Evolutionary conservation across 2,113 vertebrate genomes (phyloP), one percentile per base, ranked within the genome.

Genomic region (Gallinago undulata): DNA sequence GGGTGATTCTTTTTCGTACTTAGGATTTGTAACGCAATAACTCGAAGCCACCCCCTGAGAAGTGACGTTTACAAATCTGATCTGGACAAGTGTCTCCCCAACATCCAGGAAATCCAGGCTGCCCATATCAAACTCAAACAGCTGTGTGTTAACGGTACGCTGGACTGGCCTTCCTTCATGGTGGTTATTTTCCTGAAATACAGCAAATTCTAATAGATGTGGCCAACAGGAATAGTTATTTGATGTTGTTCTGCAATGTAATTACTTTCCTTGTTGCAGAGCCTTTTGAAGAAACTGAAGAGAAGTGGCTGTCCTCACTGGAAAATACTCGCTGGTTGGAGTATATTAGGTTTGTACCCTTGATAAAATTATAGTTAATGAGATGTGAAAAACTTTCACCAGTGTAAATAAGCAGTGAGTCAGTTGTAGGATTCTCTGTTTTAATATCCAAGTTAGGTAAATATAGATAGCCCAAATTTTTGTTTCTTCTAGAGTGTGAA

Each of bases 231-330:
- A 39, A 5, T 6, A 35, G 62, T n/a, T 39, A 11, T 4, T 47
- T 67, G 50, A 53, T 64, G 59, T 15, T 56, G 22, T 53, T 24
- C 35, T 67, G 74, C 43, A 83, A 3, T 72, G 23, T 69, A 31
- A 73, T 33, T 25, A 1, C 37, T 87, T n/a, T 96, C 31, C 74
- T 84, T 92, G 43, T 94, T 97, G 57, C 95, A 98, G 98, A 98
- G 78, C 98, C 99, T 43, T 99, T 99, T 97, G 99, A 99, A 96
- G 99, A 99, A 97, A 98, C 98, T 0, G 99, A 99, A 84, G 99
- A 99, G 94, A 99, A 98, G 89, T 99, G 99, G 99, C 93, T 99
- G 13, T 99, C 99, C 19, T 98, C 98, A 6, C 96, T 99, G 94
- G 99, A 99, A 84, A 99, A 96, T 96, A 99, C 99, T 33, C 98